Evolutionary conservation across 2,888 invertebrate genomes (phyloP).

Genomic region (Orthosia incerta): DNA sequence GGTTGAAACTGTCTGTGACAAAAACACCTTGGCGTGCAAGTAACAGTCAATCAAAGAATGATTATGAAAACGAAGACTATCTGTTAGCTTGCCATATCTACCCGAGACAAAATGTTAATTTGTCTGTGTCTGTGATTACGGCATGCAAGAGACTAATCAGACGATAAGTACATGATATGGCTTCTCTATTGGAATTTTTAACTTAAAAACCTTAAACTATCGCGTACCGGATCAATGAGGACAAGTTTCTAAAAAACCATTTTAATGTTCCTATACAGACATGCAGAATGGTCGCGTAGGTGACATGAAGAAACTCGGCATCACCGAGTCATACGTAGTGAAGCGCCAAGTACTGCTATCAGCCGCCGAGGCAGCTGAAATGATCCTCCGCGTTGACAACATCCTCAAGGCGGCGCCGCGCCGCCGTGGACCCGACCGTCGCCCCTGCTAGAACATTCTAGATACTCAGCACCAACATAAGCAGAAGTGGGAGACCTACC

Average conservation of each 20-base stretch:
- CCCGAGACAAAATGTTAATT: not conserved
- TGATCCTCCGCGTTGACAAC: slow-evolving; percentile 99
- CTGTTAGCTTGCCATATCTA: not conserved
- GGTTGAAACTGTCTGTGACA: no score
- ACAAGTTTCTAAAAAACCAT: not conserved
- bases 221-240: not conserved
- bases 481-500: slow-evolving; percentile 50
- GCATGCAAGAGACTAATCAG: not conserved
- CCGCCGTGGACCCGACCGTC: slow-evolving; percentile 96
- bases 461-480: slow-evolving; percentile 31
- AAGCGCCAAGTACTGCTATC: slow-evolving; percentile 98
- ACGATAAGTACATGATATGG: not conserved
- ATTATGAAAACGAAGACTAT: no score
- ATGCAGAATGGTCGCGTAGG: slow-evolving; percentile 97
- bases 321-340: slow-evolving; percentile 99
- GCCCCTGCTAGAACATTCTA: slow-evolving; percentile 92
- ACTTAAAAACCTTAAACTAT: not conserved
- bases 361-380: slow-evolving; percentile 99
- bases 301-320: slow-evolving; percentile 97
- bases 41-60: no score
- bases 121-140: not conserved
- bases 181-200: not conserved
- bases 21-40: no score
- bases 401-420: slow-evolving; percentile 98
- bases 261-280: slow-evolving; percentile 87